phyloP scores from a whole-genome alignment of 1,140 invertebrate species.

The Drosophila pseudoobscura region DNA sequence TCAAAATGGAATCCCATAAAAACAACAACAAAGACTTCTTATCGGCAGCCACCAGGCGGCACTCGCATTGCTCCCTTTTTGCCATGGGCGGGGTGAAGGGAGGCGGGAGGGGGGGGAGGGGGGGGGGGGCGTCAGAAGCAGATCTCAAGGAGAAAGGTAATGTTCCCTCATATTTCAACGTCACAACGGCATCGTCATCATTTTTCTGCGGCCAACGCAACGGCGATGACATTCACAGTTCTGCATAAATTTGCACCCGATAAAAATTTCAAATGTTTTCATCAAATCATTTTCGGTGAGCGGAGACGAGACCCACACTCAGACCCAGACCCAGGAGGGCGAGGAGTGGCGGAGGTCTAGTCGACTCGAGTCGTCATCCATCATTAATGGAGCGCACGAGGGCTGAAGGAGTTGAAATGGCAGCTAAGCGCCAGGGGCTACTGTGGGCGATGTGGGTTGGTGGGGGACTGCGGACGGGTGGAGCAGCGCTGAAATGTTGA shows the following conservation, averaged over 20 bases:
- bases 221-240: slow-evolving; percentile 79
- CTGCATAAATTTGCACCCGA: slow-evolving; percentile 82
- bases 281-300: slow-evolving; percentile 77
- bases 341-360: neutral
- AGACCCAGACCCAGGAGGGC: too few relatives aligned
- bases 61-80: slow-evolving; percentile 25
- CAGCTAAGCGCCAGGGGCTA: slow-evolving; percentile 51
- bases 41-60: slow-evolving; percentile 50
- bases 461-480: neutral
- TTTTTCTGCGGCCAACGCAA: slow-evolving; percentile 65
- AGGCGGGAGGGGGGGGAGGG: neutral
- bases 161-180: slow-evolving; percentile 78
- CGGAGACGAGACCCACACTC: slow-evolving; percentile 7
- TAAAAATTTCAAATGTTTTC: slow-evolving; percentile 82
- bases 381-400: slow-evolving; percentile 72
- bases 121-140: neutral
- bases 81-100: neutral
- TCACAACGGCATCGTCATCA: slow-evolving; percentile 79
- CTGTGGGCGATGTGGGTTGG: slow-evolving; percentile 7
- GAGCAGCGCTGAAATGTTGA: slow-evolving; percentile 54
- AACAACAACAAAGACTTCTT: slow-evolving; percentile 51
- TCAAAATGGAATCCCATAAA: slow-evolving; percentile 70
- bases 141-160: slow-evolving; percentile 56
- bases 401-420: slow-evolving; percentile 64
- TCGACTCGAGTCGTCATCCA: slow-evolving; percentile 67